A percentile compares a stretch with the other conserved stretches of the same genome.
These are phyloP conservation scores for Hippolais icterina DNA, from an alignment of 2,113 vertebrate species.

Conservation along the genomic window DNA sequence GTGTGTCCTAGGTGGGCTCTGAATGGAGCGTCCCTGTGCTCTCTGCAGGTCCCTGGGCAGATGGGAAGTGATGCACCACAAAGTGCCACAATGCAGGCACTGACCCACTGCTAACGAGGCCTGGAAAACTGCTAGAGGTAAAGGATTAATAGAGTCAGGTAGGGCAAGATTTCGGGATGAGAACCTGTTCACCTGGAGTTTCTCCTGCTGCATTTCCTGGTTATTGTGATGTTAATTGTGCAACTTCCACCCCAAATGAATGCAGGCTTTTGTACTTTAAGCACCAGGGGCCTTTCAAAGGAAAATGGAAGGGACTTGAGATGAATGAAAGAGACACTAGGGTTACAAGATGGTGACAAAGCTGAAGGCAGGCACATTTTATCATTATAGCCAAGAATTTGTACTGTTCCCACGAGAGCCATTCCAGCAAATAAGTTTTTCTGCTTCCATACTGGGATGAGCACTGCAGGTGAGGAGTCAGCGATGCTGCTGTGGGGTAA, in stretches of 20 bases:
- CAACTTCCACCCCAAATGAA: background rate
- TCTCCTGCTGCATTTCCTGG: background rate
- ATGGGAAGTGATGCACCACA: background rate
- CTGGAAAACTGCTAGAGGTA: background rate
- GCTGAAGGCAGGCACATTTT: background rate
- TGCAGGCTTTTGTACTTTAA: background rate
- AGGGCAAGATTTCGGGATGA: background rate
- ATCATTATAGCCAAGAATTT: background rate
- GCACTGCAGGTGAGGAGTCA: background rate
- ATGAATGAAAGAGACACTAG: background rate
- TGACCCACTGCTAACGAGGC: background rate
- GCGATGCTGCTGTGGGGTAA: background rate
- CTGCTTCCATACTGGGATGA: background rate
- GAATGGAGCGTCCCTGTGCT: background rate
- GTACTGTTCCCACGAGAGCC: background rate
- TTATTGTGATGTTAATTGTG: slow-evolving; percentile 20
- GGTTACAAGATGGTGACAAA: background rate
- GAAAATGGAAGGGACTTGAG: background rate
- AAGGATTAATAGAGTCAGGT: background rate
- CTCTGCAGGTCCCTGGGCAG: background rate
- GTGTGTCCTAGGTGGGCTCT: background rate
- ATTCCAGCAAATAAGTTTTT: background rate
- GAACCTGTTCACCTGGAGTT: background rate
- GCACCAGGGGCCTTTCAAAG: background rate
- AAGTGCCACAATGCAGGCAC: background rate